Percentiles rank a stretch among this genome's conserved stretches.
phyloP scores from a whole-genome alignment of 1,140 invertebrate species.

The Heliothis virescens region DNA sequence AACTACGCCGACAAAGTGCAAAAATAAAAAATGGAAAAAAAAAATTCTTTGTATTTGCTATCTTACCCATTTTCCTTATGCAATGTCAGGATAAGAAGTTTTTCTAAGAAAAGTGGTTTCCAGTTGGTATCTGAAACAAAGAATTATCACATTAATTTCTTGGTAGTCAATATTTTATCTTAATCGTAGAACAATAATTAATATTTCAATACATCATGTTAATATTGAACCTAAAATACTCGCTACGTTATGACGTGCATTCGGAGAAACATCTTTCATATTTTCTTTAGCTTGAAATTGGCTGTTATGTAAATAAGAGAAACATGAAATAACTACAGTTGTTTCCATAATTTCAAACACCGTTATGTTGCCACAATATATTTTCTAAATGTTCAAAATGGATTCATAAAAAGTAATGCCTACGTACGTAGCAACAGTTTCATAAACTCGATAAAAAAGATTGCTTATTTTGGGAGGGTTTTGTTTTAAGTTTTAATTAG shows the following conservation, averaged over 20 bases:
- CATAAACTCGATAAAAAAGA: conserved; percentile 7
- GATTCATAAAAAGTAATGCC: conserved; percentile 19
- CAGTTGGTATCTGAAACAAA: conserved; percentile 32
- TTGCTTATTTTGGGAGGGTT: conserved; percentile 26
- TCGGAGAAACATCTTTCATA: neutral
- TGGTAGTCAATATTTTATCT: neutral
- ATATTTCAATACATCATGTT: too few species aligned
- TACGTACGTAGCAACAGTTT: conserved; percentile 22
- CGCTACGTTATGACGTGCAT: too few species aligned
- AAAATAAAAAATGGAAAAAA: too few species aligned
- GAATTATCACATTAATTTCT: neutral
- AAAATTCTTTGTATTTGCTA: neutral
- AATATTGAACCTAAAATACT: too few species aligned
- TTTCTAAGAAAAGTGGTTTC: neutral
- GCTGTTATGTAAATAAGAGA: neutral
- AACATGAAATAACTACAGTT: neutral
- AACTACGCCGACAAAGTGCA: too few species aligned
- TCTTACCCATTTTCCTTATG: neutral
- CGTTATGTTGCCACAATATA: conserved; percentile 2
- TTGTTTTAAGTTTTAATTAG: conserved; percentile 39
- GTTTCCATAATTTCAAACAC: neutral
- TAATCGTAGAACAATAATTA: too few species aligned
- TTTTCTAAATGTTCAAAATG: neutral
- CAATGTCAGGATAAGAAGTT: neutral
- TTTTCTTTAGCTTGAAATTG: neutral